A percentile compares a stretch with the other conserved stretches of the same genome.
phyloP scores from a whole-genome alignment of 2,113 vertebrate species.

The Misgurnus mizolepis region DNA sequence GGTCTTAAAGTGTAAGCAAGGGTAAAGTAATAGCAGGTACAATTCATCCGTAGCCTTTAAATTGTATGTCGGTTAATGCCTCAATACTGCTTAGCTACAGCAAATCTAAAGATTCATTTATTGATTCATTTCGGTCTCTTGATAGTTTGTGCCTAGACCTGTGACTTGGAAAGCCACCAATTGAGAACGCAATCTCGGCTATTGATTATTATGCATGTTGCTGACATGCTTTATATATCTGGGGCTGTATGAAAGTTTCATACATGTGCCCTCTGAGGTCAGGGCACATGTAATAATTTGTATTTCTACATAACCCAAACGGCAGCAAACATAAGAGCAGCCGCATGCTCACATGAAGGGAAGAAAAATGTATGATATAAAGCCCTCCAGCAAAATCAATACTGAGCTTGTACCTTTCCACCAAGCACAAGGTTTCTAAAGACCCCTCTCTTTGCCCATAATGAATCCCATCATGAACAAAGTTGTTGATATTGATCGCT shows the following conservation, averaged over 20 bases:
- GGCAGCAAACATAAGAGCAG: not conserved
- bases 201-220: slow-evolving; percentile 4
- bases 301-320: not conserved
- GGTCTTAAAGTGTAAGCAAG: not conserved
- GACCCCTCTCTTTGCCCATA: slow-evolving; percentile 11
- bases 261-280: not conserved
- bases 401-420: not conserved
- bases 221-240: not conserved
- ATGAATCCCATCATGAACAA: slow-evolving; percentile 41
- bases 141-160: slow-evolving; percentile 9
- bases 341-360: not conserved
- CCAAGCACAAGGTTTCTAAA: slow-evolving; percentile 24
- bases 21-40: not conserved
- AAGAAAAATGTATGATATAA: slow-evolving; percentile 11
- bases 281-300: not conserved
- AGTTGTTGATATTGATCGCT: slow-evolving; percentile 50
- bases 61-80: not conserved
- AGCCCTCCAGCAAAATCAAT: slow-evolving; percentile 38
- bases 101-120: slow-evolving; percentile 27
- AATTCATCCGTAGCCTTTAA: not conserved
- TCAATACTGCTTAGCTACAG: slow-evolving; percentile 11
- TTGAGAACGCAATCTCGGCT: not conserved
- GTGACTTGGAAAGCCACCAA: slow-evolving; percentile 16
- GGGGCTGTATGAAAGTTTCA: not conserved
- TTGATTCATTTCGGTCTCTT: not conserved